A percentile compares a stretch with the other conserved stretches of the same genome.
Evolutionary conservation across 2,888 invertebrate species (phyloP).

Genomic region (Melangyna quadrimaculata): DNA sequence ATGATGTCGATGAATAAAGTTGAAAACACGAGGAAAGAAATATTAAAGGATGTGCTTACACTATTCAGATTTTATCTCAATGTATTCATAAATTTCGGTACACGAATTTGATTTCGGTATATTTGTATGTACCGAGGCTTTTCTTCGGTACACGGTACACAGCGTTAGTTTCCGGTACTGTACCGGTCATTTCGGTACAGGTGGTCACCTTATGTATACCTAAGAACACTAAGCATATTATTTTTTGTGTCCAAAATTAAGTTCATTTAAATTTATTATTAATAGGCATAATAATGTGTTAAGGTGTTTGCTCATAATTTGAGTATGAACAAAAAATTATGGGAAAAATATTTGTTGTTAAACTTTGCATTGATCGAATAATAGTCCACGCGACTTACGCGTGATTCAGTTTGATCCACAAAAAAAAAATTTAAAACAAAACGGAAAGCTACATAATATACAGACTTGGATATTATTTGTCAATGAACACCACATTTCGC

Average conservation of each 20-base stretch:
- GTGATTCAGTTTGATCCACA: not conserved
- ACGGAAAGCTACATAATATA: not conserved
- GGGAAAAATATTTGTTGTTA: slow-evolving; percentile 16
- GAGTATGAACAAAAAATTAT: not conserved
- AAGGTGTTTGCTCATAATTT: not conserved
- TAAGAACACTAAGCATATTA: not conserved
- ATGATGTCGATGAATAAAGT: too few relatives aligned
- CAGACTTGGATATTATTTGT: not conserved
- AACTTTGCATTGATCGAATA: not conserved
- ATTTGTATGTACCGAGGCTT: too few relatives aligned
- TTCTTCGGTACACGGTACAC: too few relatives aligned
- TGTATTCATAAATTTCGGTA: too few relatives aligned
- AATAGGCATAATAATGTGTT: not conserved
- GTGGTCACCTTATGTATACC: too few relatives aligned
- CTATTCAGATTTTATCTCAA: too few relatives aligned
- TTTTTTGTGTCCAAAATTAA: not conserved
- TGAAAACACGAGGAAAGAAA: too few relatives aligned
- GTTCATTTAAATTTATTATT: not conserved
- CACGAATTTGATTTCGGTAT: too few relatives aligned
- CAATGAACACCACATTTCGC: not conserved
- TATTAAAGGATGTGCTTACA: too few relatives aligned
- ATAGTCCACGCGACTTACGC: slow-evolving; percentile 16
- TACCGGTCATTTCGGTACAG: too few relatives aligned
- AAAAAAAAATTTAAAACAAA: not conserved
- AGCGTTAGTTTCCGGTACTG: too few relatives aligned